Percentiles rank a stretch among this genome's conserved stretches.
Evolutionary conservation across 1,140 invertebrate species (phyloP).

Genomic region (Sarcophaga peregrina): DNA sequence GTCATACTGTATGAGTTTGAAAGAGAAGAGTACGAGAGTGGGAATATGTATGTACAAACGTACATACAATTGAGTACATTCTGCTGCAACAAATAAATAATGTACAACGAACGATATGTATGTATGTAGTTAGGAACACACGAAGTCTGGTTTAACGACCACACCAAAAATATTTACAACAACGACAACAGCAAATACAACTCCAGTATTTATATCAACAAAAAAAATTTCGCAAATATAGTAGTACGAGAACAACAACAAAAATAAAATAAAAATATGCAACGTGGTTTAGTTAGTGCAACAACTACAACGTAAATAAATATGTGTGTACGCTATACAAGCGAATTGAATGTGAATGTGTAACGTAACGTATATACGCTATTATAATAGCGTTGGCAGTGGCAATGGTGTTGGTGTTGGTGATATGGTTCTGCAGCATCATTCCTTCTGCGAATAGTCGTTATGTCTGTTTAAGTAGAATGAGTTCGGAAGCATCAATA

Average conservation of each 20-base stretch:
- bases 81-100: neutral
- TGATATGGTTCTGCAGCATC: neutral
- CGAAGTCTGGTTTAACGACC: slow-evolving; percentile 13
- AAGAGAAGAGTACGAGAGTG: neutral
- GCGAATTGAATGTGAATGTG: neutral
- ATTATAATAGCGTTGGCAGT: neutral
- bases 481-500: no score
- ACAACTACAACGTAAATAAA: no score
- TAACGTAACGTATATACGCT: no score
- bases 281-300: neutral
- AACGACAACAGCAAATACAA: neutral
- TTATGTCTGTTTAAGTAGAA: no score
- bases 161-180: neutral
- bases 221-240: neutral
- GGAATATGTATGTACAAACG: neutral
- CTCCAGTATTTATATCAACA: neutral
- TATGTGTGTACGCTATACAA: no score
- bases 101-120: neutral
- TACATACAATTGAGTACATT: neutral
- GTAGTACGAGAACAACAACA: neutral
- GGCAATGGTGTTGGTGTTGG: neutral
- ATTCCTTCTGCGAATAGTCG: neutral
- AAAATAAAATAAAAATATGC: neutral
- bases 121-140: neutral
- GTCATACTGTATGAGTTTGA: neutral